Percentiles rank a stretch among this genome's conserved stretches.
These are phyloP conservation scores for Euplagia quadripunctaria DNA, from an alignment of 2,888 invertebrate genomes.

Conservation along the genomic window DNA sequence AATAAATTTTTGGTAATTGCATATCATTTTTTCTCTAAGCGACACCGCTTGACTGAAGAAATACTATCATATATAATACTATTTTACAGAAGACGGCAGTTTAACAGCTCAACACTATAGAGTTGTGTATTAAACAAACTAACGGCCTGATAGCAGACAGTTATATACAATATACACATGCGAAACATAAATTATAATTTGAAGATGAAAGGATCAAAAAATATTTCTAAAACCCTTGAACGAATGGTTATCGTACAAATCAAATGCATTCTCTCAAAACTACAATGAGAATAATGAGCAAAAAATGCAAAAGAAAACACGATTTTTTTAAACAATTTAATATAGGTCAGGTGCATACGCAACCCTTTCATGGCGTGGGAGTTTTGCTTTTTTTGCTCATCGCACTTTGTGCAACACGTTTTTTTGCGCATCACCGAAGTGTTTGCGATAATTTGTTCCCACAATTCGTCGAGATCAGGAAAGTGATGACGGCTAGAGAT, in stretches of 20 bases:
- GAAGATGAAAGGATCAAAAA: not conserved
- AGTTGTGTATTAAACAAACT: not conserved
- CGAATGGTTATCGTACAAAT: constrained; percentile 63
- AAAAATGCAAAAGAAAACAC: constrained; percentile 80
- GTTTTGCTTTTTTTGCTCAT: constrained; percentile 72
- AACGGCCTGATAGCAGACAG: too few relatives aligned
- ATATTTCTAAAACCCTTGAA: constrained; percentile 16
- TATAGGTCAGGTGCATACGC: constrained; percentile 86
- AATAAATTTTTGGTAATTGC: too few relatives aligned
- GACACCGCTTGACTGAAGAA: too few relatives aligned
- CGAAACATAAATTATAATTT: not conserved
- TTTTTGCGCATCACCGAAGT: constrained; percentile 76
- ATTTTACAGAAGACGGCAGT: not conserved
- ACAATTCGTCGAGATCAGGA: constrained; percentile 77
- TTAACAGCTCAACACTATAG: not conserved
- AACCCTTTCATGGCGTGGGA: constrained; percentile 87
- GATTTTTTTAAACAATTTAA: constrained; percentile 73
- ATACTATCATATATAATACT: not conserved
- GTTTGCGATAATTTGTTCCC: constrained; percentile 88
- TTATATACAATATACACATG: not conserved
- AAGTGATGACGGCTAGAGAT: constrained; percentile 83
- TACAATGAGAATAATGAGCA: constrained; percentile 77
- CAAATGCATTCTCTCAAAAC: constrained; percentile 68
- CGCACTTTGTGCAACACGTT: constrained; percentile 76
- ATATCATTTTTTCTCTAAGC: not conserved